Percentiles rank a stretch among this genome's conserved stretches.
phyloP scores from a whole-genome alignment of 2,113 vertebrate genomes.

The Chascanopsetta lugubris region DNA sequence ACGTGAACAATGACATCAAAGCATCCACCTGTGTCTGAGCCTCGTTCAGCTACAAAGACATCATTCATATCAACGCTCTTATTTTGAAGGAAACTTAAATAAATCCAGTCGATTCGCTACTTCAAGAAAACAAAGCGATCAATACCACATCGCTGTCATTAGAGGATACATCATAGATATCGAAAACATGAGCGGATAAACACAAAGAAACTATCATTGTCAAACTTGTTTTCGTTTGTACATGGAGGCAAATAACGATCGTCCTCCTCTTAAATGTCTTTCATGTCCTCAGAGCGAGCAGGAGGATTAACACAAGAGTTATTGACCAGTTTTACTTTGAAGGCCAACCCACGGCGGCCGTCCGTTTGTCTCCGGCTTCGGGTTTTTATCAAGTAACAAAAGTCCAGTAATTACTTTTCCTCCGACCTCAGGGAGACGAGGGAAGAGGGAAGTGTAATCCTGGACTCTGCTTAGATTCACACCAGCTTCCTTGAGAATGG shows the following conservation, averaged over 20 bases:
- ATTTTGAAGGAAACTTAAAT: slow-evolving; percentile 38
- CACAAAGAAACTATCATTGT: slow-evolving; percentile 10
- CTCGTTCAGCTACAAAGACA: background rate
- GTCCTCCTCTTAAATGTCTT: slow-evolving; percentile 56
- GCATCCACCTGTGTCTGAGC: background rate
- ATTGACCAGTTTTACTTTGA: slow-evolving; percentile 63
- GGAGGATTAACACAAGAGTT: slow-evolving; percentile 67
- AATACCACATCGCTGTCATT: slow-evolving; percentile 37
- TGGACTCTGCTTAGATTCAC: slow-evolving; percentile 31
- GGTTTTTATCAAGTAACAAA: slow-evolving; percentile 65
- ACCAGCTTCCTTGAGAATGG: slow-evolving; percentile 45
- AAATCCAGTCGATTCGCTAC: slow-evolving; percentile 25
- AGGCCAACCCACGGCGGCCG: slow-evolving; percentile 21
- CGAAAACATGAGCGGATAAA: slow-evolving; percentile 22
- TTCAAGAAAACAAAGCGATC: slow-evolving; percentile 41
- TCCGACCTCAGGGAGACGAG: slow-evolving; percentile 45
- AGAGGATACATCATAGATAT: slow-evolving; percentile 35
- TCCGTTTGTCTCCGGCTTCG: slow-evolving; percentile 56
- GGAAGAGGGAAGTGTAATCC: slow-evolving; percentile 59
- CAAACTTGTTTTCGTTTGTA: slow-evolving; percentile 14
- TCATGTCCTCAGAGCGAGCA: slow-evolving; percentile 54
- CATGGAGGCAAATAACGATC: slow-evolving; percentile 42
- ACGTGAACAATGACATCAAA: too few relatives aligned
- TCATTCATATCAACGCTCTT: slow-evolving; percentile 5
- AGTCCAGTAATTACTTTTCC: slow-evolving; percentile 67